Conservation (phyloP, 2,888 invertebrate genomes). For the Celastrina argiolus region DNA sequence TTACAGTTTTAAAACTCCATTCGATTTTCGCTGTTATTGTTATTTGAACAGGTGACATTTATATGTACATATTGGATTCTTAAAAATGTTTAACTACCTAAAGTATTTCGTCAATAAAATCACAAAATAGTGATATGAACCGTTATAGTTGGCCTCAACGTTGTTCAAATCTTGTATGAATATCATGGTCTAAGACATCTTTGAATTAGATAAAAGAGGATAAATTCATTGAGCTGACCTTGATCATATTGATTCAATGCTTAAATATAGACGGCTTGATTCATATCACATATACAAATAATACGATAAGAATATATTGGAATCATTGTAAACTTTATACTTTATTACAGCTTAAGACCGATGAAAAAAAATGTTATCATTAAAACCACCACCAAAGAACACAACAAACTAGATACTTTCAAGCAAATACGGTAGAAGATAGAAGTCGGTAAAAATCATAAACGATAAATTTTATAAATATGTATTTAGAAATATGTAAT, state of each 20-base stretch:
- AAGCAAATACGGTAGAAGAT: too few relatives aligned
- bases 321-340: background rate
- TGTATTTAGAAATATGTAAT: too few relatives aligned
- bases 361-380: background rate
- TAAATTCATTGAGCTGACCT: background rate
- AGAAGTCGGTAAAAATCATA: too few relatives aligned
- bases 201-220: background rate
- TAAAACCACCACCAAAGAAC: background rate
- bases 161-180: too few relatives aligned
- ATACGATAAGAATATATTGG: background rate
- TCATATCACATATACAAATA: constrained; percentile 7
- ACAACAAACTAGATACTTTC: too few relatives aligned
- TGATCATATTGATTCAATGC: background rate
- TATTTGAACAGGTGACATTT: background rate
- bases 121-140: too few relatives aligned
- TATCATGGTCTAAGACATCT: background rate
- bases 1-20: background rate
- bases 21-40: background rate
- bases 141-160: too few relatives aligned
- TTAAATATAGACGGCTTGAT: constrained; percentile 10
- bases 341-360: background rate
- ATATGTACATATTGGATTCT: too few relatives aligned
- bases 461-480: too few relatives aligned
- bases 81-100: background rate
- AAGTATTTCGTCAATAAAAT: too few relatives aligned